Percentiles rank a stretch among this genome's conserved stretches.
Conservation (phyloP, 2,113 vertebrate genomes). For the Rhinolophus sinicus region DNA sequence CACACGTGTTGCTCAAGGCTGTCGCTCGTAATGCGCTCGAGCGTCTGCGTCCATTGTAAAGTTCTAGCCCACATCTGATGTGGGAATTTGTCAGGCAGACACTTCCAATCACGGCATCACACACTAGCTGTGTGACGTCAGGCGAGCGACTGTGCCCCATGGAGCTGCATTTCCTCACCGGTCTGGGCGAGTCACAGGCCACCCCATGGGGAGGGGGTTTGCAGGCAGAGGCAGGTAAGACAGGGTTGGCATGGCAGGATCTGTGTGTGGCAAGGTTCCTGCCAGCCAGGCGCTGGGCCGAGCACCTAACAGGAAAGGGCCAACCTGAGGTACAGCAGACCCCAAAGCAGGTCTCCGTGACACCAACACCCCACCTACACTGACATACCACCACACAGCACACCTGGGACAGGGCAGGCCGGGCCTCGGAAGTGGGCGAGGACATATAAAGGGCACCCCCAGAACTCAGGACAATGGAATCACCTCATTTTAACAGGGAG, state of each 20-base stretch:
- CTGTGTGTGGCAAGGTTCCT: too few species aligned
- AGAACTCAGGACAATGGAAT: not conserved
- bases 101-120: not conserved
- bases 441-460: not conserved
- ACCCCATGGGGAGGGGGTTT: too few species aligned
- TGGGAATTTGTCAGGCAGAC: not conserved
- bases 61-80: not conserved
- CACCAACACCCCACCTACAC: not conserved
- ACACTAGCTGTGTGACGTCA: too few species aligned
- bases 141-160: not conserved
- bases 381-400: not conserved
- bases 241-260: not conserved
- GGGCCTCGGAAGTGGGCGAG: not conserved
- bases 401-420: not conserved
- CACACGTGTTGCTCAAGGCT: not conserved
- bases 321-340: fast-evolving
- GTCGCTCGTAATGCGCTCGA: not conserved
- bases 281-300: not conserved
- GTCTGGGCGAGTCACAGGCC: not conserved
- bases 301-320: not conserved
- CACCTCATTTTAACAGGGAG: not conserved
- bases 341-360: not conserved
- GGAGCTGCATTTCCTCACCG: not conserved
- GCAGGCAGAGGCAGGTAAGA: too few species aligned
- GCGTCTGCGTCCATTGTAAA: not conserved